Evolutionary conservation across 2,113 vertebrate species (phyloP).

Genomic region (Pygoscelis antarcticus): DNA sequence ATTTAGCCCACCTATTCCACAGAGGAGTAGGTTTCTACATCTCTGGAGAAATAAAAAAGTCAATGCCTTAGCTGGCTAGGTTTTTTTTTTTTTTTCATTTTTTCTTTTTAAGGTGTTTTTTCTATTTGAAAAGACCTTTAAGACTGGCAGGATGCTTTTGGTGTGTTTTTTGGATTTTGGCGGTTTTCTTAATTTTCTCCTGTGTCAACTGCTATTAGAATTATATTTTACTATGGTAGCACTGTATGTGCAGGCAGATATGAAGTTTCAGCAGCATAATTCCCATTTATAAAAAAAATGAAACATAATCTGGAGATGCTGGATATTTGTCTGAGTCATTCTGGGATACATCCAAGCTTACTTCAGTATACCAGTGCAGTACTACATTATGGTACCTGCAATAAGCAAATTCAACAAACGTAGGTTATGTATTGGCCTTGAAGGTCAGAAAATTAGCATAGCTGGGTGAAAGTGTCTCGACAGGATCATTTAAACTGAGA

Average conservation of each 20-base stretch:
- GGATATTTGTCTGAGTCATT: neutral
- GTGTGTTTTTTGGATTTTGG: rapidly evolving
- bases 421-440: neutral
- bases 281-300: neutral
- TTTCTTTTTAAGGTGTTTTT: neutral
- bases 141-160: neutral
- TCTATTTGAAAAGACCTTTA: neutral
- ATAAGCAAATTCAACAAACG: neutral
- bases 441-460: neutral
- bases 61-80: rapidly evolving
- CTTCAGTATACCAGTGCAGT: neutral
- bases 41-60: neutral
- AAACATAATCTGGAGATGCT: neutral
- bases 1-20: neutral
- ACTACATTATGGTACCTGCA: neutral
- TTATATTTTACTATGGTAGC: neutral
- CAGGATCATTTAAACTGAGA: neutral
- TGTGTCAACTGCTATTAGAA: neutral
- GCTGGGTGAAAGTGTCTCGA: neutral
- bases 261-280: neutral
- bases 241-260: neutral
- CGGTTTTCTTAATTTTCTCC: neutral
- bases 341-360: neutral
- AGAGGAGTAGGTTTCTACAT: neutral
- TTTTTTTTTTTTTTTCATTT: no score